phyloP scores from a whole-genome alignment of 1,140 invertebrate genomes.

The Apolygus lucorum region DNA sequence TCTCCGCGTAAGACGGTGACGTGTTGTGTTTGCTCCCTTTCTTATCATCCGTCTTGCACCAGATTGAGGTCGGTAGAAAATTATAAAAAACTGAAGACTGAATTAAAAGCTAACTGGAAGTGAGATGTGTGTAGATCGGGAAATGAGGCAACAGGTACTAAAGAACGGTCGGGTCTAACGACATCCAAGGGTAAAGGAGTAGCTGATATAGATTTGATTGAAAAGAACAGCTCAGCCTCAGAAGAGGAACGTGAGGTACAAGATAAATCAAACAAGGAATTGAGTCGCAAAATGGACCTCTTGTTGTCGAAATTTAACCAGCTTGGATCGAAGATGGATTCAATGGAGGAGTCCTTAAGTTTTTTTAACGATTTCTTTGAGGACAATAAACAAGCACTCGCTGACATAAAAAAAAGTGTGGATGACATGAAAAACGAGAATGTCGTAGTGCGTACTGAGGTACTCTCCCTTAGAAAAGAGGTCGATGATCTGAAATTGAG shows the following conservation, averaged over 20 bases:
- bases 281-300: neutral
- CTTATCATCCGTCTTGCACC: neutral
- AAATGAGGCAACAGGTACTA: neutral
- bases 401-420: neutral
- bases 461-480: neutral
- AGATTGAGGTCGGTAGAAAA: neutral
- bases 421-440: neutral
- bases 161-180: too few species aligned
- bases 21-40: neutral
- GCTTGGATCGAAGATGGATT: neutral
- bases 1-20: neutral
- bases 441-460: neutral
- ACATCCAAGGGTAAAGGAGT: too few species aligned
- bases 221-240: too few species aligned
- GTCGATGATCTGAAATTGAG: neutral
- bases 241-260: too few species aligned
- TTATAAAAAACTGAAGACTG: neutral
- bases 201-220: too few species aligned
- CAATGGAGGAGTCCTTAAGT: neutral
- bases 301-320: neutral
- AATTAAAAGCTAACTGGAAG: neutral
- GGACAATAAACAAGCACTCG: neutral
- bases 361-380: neutral
- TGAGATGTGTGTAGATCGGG: neutral
- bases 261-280: neutral